Evolutionary conservation across 2,888 invertebrate species (phyloP), one percentile per base, ranked within the genome.

Genomic region (Deladenus siricidicola): DNA sequence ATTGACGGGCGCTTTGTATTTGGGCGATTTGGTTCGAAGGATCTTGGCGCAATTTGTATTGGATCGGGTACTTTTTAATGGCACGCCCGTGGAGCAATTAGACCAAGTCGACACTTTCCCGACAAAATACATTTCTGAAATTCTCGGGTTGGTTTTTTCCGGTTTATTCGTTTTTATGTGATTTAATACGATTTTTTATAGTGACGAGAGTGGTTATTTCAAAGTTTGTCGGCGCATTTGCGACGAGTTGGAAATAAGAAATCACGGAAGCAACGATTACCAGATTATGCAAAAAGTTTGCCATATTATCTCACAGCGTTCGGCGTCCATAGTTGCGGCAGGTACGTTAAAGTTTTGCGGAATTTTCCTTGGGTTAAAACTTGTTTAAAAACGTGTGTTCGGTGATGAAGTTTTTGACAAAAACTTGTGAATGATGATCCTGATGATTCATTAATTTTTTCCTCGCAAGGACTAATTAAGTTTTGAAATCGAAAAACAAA

Each of bases 41-140:
- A 71, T 79, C 19, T 58, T 76, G 19, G 69, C 71, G n/a, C 78
- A 79, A 60, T 58, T 79, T 51, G 64, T 67, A 19, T 53, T 76
- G 42, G 79, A 79, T 55, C 64, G 74, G 49, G 57, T 71, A 10
- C 63, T 78, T 26, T 78, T 78, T 66, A 71, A 70, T 44, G 78
- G 77, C 21, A 67, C 68, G 21, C 62, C 68, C 1, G 73, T 73
- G 34, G 78, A 76, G 47, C 67, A 69, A 55, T 61, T 78, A 44
- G 73, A 78, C 17, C 67, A 67, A n/a, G 57, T 63, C 10, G 78
- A 79, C 51, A 61, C 71, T 10, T 79, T 79, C 66, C 79, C 79
- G n/a, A 73, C 76, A 23, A 79, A 79, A 66, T 79, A 75, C 60
- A 79, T 79, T 43, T 72, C 74, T 4, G 79, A 79, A 61, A 79